These are phyloP conservation scores for Boleophthalmus pectinirostris DNA, from an alignment of 2,113 vertebrate genomes.

Conservation along the genomic window DNA sequence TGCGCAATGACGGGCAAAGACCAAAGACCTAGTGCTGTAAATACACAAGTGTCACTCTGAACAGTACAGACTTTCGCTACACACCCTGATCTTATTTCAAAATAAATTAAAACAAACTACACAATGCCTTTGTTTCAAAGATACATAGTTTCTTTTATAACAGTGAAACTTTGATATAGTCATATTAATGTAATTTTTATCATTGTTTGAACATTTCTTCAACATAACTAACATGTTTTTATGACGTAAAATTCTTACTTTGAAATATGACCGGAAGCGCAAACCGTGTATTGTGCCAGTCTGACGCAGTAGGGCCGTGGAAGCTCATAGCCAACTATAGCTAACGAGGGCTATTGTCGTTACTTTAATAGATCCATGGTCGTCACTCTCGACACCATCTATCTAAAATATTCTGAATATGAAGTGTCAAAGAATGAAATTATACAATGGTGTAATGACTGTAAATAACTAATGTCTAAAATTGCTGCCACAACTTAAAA, in stretches of 20 bases:
- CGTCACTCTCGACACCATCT: too few species aligned
- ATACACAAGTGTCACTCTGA: accelerated
- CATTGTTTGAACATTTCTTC: too few species aligned
- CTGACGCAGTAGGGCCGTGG: not conserved
- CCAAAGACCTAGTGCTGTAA: not conserved
- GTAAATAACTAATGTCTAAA: not conserved
- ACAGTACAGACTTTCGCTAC: not conserved
- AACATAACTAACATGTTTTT: not conserved
- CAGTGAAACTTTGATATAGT: not conserved
- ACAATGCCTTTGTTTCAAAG: not conserved
- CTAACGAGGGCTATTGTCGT: not conserved
- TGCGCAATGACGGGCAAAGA: slow-evolving; percentile 37
- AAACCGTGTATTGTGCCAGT: not conserved
- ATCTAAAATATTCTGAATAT: not conserved
- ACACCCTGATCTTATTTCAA: not conserved
- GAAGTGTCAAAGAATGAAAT: not conserved
- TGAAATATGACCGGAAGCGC: not conserved
- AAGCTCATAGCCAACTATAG: not conserved
- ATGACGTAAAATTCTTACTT: not conserved
- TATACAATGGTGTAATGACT: not conserved
- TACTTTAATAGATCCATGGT: too few species aligned
- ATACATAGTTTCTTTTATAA: not conserved
- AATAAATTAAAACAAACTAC: slow-evolving; percentile 9
- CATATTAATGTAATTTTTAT: too few species aligned
- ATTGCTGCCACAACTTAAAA: not conserved